phyloP scores from a whole-genome alignment of 1,140 invertebrate genomes.

The Apis laboriosa region DNA sequence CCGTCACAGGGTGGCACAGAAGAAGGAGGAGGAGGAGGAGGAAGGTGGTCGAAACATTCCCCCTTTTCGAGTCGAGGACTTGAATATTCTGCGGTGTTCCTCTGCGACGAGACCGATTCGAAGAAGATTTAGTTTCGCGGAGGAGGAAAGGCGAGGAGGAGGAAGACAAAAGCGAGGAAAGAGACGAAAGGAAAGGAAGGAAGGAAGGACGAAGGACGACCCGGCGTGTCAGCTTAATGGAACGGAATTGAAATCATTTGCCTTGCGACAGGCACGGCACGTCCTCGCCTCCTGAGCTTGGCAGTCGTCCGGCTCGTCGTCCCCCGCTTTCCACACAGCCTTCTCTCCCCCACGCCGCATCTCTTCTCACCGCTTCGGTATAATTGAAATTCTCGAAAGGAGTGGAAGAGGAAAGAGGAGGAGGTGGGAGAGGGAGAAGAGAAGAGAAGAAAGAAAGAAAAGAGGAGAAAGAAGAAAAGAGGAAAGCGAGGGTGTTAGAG shows the following conservation, averaged over 20 bases:
- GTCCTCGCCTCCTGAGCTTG: conserved; percentile 62
- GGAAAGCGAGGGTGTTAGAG: not conserved
- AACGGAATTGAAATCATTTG: conserved; percentile 69
- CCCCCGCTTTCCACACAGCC: not conserved
- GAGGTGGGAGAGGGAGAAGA: conserved; percentile 13
- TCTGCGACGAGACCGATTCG: conserved; percentile 48
- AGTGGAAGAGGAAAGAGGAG: conserved; percentile 5
- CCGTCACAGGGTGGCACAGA: conserved; percentile 34
- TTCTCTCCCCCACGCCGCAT: too few relatives aligned
- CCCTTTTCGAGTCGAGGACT: conserved; percentile 15
- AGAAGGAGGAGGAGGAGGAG: too few relatives aligned
- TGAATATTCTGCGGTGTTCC: conserved; percentile 62
- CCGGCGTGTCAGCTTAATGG: conserved; percentile 61
- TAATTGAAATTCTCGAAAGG: conserved; percentile 67
- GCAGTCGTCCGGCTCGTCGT: conserved; percentile 58
- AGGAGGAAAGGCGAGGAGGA: conserved; percentile 4
- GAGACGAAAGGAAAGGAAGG: not conserved
- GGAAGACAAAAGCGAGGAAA: not conserved
- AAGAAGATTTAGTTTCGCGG: conserved; percentile 60
- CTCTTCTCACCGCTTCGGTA: not conserved
- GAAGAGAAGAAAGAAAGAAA: conserved; percentile 21
- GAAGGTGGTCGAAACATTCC: conserved; percentile 39
- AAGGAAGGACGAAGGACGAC: conserved; percentile 26
- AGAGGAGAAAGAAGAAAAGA: not conserved
- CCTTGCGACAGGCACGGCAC: conserved; percentile 63